phyloP scores from a whole-genome alignment of 1,140 invertebrate genomes.

The Diplogasteroides magnus region DNA sequence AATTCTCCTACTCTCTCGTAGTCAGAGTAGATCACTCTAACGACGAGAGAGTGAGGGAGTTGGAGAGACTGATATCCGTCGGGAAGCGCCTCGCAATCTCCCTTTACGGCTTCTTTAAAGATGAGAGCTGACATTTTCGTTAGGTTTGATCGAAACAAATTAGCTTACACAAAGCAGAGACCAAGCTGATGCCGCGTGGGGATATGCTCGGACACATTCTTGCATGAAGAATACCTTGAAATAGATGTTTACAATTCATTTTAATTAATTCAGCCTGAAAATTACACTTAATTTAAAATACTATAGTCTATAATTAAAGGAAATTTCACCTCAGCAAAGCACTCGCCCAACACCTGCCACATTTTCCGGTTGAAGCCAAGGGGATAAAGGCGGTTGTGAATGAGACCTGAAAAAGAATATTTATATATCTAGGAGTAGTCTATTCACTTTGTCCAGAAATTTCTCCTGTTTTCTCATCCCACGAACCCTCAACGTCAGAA shows the following conservation, averaged over 20 bases:
- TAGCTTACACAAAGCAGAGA: slow-evolving; percentile 38
- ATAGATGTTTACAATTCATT: no score
- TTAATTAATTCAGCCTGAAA: no score
- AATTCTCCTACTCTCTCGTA: neutral
- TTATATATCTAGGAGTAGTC: no score
- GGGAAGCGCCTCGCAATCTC: no score
- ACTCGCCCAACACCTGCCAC: slow-evolving; percentile 45
- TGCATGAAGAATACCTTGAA: slow-evolving; percentile 32
- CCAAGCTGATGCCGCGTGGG: slow-evolving; percentile 45
- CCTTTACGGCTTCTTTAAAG: no score
- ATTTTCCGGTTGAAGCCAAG: slow-evolving; percentile 45
- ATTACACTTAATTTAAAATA: no score
- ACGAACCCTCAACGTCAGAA: no score
- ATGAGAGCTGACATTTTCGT: neutral
- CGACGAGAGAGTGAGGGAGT: no score
- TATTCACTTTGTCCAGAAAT: no score
- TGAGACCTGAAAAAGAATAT: neutral
- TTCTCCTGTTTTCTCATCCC: no score
- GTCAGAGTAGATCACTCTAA: no score
- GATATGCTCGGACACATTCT: slow-evolving; percentile 47
- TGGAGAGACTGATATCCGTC: neutral
- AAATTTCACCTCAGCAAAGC: slow-evolving; percentile 47
- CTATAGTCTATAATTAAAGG: no score
- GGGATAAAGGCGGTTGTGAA: slow-evolving; percentile 17
- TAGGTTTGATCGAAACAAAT: neutral